phyloP scores from a whole-genome alignment of 2,888 invertebrate species.

The Troilus luridus region DNA sequence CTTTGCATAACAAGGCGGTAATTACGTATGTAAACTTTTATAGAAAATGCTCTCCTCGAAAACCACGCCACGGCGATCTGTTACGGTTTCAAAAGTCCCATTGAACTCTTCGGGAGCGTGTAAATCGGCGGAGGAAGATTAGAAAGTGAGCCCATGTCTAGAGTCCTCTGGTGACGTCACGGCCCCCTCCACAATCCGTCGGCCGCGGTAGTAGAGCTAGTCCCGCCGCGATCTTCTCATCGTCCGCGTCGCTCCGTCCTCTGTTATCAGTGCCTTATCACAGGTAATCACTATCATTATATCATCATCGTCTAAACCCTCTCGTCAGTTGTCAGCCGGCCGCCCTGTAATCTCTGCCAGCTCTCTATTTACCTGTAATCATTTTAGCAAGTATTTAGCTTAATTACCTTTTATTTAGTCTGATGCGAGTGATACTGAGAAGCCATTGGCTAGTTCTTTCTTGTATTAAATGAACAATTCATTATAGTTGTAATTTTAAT shows the following conservation, averaged over 20 bases:
- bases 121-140: constrained; percentile 10
- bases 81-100: neutral
- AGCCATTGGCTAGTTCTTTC: neutral
- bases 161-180: neutral
- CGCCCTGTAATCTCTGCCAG: constrained; percentile 20
- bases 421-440: constrained; percentile 32
- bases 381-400: constrained; percentile 8
- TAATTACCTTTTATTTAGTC: constrained; percentile 30
- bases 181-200: neutral
- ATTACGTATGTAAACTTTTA: neutral
- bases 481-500: neutral
- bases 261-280: constrained; percentile 35
- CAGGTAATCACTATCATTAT: constrained; percentile 38
- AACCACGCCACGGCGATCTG: neutral
- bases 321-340: constrained; percentile 15
- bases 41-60: neutral
- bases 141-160: neutral
- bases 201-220: constrained; percentile 16
- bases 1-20: neutral
- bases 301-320: neutral
- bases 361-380: constrained; percentile 17
- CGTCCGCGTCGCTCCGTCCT: constrained; percentile 34
- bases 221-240: neutral
- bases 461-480: neutral
- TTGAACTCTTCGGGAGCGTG: neutral